Evolutionary conservation across 2,888 invertebrate species (phyloP).

Genomic region (Smittia sp.): DNA sequence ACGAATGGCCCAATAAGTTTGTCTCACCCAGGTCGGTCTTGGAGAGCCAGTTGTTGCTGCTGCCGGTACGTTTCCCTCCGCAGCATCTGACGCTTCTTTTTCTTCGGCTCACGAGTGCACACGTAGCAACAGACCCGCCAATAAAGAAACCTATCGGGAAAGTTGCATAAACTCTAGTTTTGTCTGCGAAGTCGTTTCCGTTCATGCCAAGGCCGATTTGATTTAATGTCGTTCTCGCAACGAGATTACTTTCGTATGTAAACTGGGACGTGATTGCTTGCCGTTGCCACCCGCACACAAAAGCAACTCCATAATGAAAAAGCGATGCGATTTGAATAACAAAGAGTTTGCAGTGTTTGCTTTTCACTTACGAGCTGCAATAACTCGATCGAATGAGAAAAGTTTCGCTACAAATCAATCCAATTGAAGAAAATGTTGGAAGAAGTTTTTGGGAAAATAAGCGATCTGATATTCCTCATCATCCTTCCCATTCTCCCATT

Average conservation of each 20-base stretch:
- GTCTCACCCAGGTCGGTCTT: conserved; percentile 4
- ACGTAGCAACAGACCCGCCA: conserved; percentile 90
- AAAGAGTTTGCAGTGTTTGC: no score
- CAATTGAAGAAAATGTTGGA: no score
- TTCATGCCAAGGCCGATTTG: conserved; percentile 10
- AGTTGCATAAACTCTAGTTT: neutral
- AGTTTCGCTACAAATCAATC: no score
- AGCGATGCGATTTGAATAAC: conserved; percentile 27
- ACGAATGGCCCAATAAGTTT: conserved; percentile 30
- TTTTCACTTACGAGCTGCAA: no score
- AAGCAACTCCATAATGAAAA: conserved; percentile 35
- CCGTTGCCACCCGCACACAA: neutral
- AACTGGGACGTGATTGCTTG: conserved; percentile 16
- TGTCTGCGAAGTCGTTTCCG: neutral
- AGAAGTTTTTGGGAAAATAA: no score
- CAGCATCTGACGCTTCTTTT: conserved; percentile 55
- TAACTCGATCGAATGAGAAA: no score
- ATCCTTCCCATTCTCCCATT: no score
- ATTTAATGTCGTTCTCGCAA: conserved; percentile 11
- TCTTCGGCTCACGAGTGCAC: conserved; percentile 75
- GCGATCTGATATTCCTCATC: no score
- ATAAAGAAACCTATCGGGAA: conserved; percentile 69
- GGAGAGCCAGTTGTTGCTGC: conserved; percentile 42
- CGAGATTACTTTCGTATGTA: conserved; percentile 17
- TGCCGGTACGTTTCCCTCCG: conserved; percentile 50